Evolutionary conservation across 2,888 invertebrate species (phyloP).

Genomic region (Tyria jacobaeae): DNA sequence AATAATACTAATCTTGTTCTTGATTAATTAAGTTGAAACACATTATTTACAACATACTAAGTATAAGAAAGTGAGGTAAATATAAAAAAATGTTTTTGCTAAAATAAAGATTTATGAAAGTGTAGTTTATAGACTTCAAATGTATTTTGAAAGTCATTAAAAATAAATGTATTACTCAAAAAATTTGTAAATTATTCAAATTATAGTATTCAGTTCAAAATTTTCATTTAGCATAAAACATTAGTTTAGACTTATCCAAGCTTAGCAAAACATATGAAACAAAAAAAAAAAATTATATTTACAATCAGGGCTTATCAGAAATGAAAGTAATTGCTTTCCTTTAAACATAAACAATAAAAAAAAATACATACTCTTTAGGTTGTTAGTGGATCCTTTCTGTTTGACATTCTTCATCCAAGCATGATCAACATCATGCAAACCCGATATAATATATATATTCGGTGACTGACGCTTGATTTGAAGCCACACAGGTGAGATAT

Average conservation of each 20-base stretch:
- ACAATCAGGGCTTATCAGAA: not conserved
- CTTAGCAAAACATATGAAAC: no score
- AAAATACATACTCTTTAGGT: slow-evolving; percentile 85
- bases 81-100: no score
- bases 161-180: no score
- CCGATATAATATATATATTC: slow-evolving; percentile 89
- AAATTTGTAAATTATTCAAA: no score
- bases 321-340: not conserved
- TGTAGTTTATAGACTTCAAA: no score
- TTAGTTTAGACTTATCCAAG: no score
- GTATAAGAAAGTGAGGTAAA: no score
- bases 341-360: not conserved
- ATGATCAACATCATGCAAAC: slow-evolving; percentile 94
- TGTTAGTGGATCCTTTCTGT: slow-evolving; percentile 84
- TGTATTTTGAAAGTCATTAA: no score
- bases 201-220: no score
- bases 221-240: no score
- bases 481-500: slow-evolving; percentile 98
- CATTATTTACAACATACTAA: no score
- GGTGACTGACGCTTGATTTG: slow-evolving; percentile 90
- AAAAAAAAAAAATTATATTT: not conserved
- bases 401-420: slow-evolving; percentile 93
- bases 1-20: not conserved
- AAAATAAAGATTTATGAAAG: no score
- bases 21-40: not conserved